These are phyloP conservation scores for Nemapogon koenigi DNA, from an alignment of 2,888 invertebrate genomes.

Conservation along the genomic window DNA sequence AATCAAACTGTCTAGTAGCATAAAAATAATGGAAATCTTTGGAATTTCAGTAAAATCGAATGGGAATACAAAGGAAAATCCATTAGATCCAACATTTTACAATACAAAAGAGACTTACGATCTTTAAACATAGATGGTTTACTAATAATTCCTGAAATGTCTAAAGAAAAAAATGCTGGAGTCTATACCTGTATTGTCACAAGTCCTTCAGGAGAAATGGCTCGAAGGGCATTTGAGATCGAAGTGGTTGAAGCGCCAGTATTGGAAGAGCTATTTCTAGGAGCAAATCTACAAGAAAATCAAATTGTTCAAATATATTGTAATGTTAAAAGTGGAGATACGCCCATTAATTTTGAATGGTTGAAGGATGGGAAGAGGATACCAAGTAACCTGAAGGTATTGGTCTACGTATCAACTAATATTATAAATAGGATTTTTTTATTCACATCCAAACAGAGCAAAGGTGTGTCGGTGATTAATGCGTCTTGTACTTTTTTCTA, in stretches of 20 bases:
- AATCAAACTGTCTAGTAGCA: too few relatives aligned
- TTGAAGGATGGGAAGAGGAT: slow-evolving; percentile 71
- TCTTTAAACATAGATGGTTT: slow-evolving; percentile 59
- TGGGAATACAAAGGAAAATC: slow-evolving; percentile 53
- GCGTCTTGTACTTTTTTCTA: too few relatives aligned
- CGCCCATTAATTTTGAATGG: slow-evolving; percentile 76
- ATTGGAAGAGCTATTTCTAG: slow-evolving; percentile 81
- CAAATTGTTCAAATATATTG: slow-evolving; percentile 86
- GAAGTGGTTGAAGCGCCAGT: slow-evolving; percentile 79
- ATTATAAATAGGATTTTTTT: too few relatives aligned
- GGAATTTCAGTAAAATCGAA: slow-evolving; percentile 50
- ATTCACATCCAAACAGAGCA: too few relatives aligned
- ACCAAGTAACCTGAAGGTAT: slow-evolving; percentile 68
- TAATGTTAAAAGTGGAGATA: slow-evolving; percentile 73
- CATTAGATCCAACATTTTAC: slow-evolving; percentile 37
- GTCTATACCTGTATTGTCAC: slow-evolving; percentile 80
- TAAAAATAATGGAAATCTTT: too few relatives aligned
- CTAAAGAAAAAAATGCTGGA: slow-evolving; percentile 73
- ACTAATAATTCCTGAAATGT: slow-evolving; percentile 66
- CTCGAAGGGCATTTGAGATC: slow-evolving; percentile 70
- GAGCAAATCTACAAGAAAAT: slow-evolving; percentile 81
- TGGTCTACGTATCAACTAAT: too few relatives aligned
- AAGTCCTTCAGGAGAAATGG: slow-evolving; percentile 74
- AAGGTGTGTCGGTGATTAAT: too few relatives aligned
- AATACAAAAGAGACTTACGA: slow-evolving; percentile 31